phyloP scores from a whole-genome alignment of 2,113 vertebrate species.

The Gambusia affinis region DNA sequence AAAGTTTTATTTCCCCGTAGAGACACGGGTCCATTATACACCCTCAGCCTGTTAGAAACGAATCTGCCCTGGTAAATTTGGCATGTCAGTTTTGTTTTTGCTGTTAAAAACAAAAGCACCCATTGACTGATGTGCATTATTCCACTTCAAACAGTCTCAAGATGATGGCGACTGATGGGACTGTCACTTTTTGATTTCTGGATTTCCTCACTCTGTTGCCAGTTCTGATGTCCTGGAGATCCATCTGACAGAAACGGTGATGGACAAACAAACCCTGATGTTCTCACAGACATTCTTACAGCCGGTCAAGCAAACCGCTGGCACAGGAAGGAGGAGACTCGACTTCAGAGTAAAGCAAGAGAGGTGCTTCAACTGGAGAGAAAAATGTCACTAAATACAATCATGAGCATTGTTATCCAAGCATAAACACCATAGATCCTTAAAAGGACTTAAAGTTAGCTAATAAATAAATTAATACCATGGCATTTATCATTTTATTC shows the following conservation, averaged over 20 bases:
- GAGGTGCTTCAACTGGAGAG: background rate
- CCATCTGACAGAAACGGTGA: conserved; percentile 67
- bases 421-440: background rate
- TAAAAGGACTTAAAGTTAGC: background rate
- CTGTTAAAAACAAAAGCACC: too few species aligned
- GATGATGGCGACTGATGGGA: background rate
- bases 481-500: background rate
- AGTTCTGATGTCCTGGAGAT: conserved; percentile 69
- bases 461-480: background rate
- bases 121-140: background rate
- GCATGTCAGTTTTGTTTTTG: background rate
- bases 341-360: conserved; percentile 46
- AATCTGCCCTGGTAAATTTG: background rate
- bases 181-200: conserved; percentile 26
- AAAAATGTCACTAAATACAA: background rate
- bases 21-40: background rate
- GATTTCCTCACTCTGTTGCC: conserved; percentile 1
- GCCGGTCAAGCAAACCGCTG: conserved; percentile 47
- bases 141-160: background rate
- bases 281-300: conserved; percentile 80
- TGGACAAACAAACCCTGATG: conserved; percentile 76
- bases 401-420: background rate
- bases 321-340: conserved; percentile 14
- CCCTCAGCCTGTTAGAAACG: background rate
- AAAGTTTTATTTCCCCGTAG: background rate